Evolutionary conservation across 2,113 vertebrate genomes (phyloP), one percentile per base, ranked within the genome.

Genomic region (Leiothrix lutea): DNA sequence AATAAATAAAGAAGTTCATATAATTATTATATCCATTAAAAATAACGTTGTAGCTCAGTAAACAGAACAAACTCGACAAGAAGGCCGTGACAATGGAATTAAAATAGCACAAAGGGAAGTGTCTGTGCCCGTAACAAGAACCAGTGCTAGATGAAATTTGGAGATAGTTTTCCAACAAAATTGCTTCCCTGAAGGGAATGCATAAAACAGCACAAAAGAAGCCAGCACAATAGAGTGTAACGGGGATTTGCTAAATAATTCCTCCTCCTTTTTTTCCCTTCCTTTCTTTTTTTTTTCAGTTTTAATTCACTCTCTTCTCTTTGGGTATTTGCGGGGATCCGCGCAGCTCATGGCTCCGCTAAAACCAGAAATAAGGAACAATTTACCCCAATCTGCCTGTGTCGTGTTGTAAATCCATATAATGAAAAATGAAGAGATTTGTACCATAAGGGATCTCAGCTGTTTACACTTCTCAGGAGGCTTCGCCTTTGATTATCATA

Each of bases 161-260:
- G 85, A 80, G 94, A 94, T 92, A 95, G 93, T 96, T 96, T 95
- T 95, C 95, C 86, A 80, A 93, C 87, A 44, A 44, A 82, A 86
- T 85, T 50, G 80, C 93, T 89, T 95, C 93, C 93, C 93, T 77
- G 85, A 96, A 94, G 90, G 93, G 93, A 93, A 73, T 18, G 40
- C 61, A 26, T 72, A 54, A 92, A 95, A 79, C 12, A 66, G 94
- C 65, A 95, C 94, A 95, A 94, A 96, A 95, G 93, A 29, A 85
- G 54, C 1, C 4, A 92, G 57, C 80, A 92, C 93, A 96, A 92
- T 93, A 77, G 90, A 58, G 35, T 58, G 38, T 65, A 85, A 85
- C 11, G 5, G 80, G 80, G 91, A 73, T 96, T 95, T 95, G 84
- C 62, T 38, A n/a, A 54, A 17, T 75, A 82, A 93, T 94, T 94